Conservation (phyloP, 2,888 invertebrate genomes). For the Chloroclystis v-ata region DNA sequence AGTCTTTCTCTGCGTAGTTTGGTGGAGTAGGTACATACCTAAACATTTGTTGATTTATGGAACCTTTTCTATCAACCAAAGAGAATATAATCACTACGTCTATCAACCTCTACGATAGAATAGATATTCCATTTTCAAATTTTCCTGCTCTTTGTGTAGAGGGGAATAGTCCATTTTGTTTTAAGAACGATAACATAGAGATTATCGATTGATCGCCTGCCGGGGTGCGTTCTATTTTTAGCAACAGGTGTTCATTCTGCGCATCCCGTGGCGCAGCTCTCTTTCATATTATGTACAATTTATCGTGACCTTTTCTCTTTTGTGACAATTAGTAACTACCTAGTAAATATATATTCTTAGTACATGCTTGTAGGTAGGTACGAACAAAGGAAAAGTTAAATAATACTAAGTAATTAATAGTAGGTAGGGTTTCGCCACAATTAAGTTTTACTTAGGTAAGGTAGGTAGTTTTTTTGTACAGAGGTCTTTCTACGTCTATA, state of each 20-base stretch:
- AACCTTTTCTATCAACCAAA: no score
- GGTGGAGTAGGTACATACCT: background rate
- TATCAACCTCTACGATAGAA: background rate
- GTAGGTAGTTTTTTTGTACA: no score
- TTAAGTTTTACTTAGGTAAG: no score
- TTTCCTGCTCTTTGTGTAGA: background rate
- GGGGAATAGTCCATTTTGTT: slow-evolving; percentile 1
- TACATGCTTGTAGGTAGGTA: no score
- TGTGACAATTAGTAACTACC: background rate
- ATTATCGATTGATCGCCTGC: slow-evolving; percentile 52
- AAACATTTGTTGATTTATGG: no score
- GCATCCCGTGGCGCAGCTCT: slow-evolving; percentile 52
- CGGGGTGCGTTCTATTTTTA: slow-evolving; percentile 63
- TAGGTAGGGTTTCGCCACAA: no score
- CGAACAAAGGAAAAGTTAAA: no score
- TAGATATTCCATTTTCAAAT: background rate
- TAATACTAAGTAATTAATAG: no score
- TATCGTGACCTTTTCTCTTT: slow-evolving; percentile 43
- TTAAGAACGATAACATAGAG: slow-evolving; percentile 28
- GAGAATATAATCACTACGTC: no score
- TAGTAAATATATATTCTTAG: background rate
- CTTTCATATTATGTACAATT: slow-evolving; percentile 27
- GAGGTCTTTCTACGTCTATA: no score
- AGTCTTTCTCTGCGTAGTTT: background rate
- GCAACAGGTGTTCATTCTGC: slow-evolving; percentile 67